Base-by-base conservation (phyloP, 1,140 invertebrate genomes). In the Drosophila santomea region DNA sequence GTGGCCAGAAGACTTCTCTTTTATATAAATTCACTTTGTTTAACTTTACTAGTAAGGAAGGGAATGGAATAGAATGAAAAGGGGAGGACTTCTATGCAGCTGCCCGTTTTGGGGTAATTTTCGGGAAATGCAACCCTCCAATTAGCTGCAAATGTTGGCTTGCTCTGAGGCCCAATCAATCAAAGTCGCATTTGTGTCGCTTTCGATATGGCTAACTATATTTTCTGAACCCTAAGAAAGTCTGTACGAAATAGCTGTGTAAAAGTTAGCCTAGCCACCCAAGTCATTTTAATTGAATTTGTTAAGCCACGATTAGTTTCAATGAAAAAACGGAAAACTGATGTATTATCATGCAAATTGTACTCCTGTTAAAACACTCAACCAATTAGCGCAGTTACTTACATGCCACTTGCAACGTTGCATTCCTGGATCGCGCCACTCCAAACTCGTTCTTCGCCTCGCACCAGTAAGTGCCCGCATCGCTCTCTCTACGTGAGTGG, bases 381-480 rank as follows among this genome's bases (percentile, higher is more conserved):
- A 36, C 15, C 50, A 36, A 36, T 52, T 52, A 52, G 12, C 32
- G 17, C 36, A 17, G 17, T 52, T 80, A 91, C 91, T 95, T 93
- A 97, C 97, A 95, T 93, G 97, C 97, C 57, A 98, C 96, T 92
- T 96, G 95, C 28, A 98, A 93, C 1, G 96, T 96, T 39, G 97
- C 97, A 92, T 98, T 98, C 66, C 95, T 93, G 91, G 96, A 97
- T 76, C 96, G 94, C 7, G 95, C 96, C 55, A 94, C 95, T 23
- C 97, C 96, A 73, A 96, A 95, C 43, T 94, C 93, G 92, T 98
- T 98, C 20, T 95, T 95, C 1, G 97, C 97, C 89, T 97, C 96
- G 92, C 97, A 98, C 95, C 97, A 97, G 92, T 98, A 98, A 2
- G 96, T 94, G 39, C 97, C 97, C 48, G 95, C 95, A 92, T 97